Evolutionary conservation across 2,888 invertebrate genomes (phyloP).

Genomic region (Andrena trimmerana): DNA sequence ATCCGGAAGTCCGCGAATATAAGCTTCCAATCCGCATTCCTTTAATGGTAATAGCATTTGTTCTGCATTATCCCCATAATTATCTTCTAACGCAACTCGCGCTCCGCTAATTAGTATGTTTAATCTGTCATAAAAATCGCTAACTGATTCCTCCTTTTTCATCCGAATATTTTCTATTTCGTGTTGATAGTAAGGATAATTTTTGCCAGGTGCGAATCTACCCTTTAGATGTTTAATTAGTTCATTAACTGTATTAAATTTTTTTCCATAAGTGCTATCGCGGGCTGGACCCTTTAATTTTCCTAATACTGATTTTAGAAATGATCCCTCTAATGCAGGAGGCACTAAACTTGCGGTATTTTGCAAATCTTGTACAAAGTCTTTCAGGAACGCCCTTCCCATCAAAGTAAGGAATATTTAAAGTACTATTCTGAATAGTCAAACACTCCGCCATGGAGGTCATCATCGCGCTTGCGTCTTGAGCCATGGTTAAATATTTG

Average conservation of each 20-base stretch:
- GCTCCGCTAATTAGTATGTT: background rate
- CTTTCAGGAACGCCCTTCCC: background rate
- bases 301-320: background rate
- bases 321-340: background rate
- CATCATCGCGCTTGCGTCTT: background rate
- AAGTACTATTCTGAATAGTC: background rate
- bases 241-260: background rate
- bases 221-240: background rate
- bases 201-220: background rate
- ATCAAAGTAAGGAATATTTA: background rate
- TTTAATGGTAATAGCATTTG: background rate
- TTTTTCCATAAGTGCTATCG: background rate
- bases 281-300: background rate
- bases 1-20: background rate
- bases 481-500: background rate
- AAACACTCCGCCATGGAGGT: background rate
- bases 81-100: background rate
- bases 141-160: background rate
- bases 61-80: background rate
- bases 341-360: background rate
- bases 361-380: background rate
- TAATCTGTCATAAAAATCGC: background rate
- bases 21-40: background rate
- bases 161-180: slow-evolving; percentile 1
- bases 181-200: background rate